Conservation (phyloP, 2,888 invertebrate species). For the Hybos culiciformis region DNA sequence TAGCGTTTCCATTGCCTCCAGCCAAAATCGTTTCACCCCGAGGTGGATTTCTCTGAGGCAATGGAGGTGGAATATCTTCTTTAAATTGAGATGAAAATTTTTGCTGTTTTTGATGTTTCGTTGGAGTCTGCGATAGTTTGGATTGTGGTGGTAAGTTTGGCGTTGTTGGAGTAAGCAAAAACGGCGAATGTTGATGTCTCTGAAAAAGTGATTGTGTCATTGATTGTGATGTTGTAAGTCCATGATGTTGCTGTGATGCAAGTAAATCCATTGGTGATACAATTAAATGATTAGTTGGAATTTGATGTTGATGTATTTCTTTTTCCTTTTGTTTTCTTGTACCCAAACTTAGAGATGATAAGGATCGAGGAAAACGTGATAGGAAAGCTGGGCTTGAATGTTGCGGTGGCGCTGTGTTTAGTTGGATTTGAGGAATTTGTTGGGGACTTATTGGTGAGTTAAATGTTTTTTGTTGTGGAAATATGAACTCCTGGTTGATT, state of each 20-base stretch:
- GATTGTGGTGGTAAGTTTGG: conserved; percentile 20
- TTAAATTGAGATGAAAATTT: conserved; percentile 26
- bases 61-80: conserved; percentile 35
- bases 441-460: conserved; percentile 18
- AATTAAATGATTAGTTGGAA: conserved; percentile 26
- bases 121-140: conserved; percentile 21
- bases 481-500: conserved; percentile 9
- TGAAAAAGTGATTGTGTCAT: conserved; percentile 45
- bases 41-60: conserved; percentile 40
- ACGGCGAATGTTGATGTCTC: conserved; percentile 9
- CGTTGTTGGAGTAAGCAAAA: conserved; percentile 17
- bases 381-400: conserved; percentile 34
- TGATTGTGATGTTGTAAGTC: conserved; percentile 23
- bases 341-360: conserved; percentile 35
- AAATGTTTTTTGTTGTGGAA: conserved; percentile 7
- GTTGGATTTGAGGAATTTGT: conserved; percentile 22
- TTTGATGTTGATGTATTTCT: conserved; percentile 29
- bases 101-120: too few relatives aligned
- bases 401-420: conserved; percentile 20
- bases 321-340: conserved; percentile 34
- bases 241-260: conserved; percentile 21
- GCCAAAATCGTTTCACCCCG: conserved; percentile 13
- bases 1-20: conserved; percentile 1
- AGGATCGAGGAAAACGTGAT: conserved; percentile 35
- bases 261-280: conserved; percentile 20